Conservation (phyloP, 2,888 invertebrate genomes). For the Rhamnusium bicolor region DNA sequence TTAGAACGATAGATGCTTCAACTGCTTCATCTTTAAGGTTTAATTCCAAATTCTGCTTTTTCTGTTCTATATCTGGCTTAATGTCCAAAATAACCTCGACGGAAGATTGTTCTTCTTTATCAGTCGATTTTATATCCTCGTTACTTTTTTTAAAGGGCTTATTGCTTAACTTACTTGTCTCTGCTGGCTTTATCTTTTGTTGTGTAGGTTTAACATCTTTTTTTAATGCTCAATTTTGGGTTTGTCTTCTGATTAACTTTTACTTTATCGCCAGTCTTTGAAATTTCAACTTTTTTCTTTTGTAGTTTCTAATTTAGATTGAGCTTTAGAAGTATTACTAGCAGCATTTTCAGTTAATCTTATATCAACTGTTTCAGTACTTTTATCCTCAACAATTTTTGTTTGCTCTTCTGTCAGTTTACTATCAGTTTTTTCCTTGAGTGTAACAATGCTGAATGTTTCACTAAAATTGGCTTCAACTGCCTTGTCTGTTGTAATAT, state of each 20-base stretch:
- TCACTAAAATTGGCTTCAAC: neutral
- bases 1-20: conserved; percentile 35
- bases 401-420: conserved; percentile 9
- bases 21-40: conserved; percentile 45
- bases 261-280: conserved; percentile 38
- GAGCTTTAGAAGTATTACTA: conserved; percentile 39
- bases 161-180: conserved; percentile 17
- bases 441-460: neutral
- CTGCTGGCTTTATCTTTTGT: conserved; percentile 4
- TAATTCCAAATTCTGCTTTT: conserved; percentile 46
- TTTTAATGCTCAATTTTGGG: conserved; percentile 14
- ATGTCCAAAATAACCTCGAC: neutral
- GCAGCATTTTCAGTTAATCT: conserved; percentile 39
- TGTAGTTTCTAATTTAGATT: conserved; percentile 33
- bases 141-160: conserved; percentile 39
- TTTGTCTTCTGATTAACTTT: conserved; percentile 22
- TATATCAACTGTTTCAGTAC: conserved; percentile 25
- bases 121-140: conserved; percentile 39
- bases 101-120: conserved; percentile 33
- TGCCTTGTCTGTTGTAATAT: conserved; percentile 8
- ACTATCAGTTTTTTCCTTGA: conserved; percentile 18
- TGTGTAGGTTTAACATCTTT: conserved; percentile 32
- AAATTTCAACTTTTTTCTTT: conserved; percentile 32
- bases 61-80: conserved; percentile 18
- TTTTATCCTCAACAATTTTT: conserved; percentile 28